Base-by-base conservation (phyloP, 2,888 invertebrate species). In the Abrostola tripartita region DNA sequence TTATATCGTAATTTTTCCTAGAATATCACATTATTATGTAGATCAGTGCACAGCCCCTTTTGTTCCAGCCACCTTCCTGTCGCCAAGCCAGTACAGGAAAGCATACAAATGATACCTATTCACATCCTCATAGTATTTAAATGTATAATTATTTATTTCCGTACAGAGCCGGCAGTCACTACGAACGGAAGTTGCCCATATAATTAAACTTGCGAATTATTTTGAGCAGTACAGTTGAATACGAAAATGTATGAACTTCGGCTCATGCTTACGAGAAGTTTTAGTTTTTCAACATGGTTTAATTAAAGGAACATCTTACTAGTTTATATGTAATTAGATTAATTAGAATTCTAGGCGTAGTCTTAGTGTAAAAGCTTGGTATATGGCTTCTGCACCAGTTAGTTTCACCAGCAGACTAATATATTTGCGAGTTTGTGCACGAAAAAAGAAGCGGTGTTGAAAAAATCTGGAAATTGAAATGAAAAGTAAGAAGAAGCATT, bases 121-220 rank as follows among this genome's bases (percentile, higher is more conserved):
- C 65, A 54, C 36, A 44, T 61, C 60, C 60, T 37, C 37, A 14
- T 47, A 52, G n/a, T 74, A 74, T 72, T 72, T 69, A 72, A 72
- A 69, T 72, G 71, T 36, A 72, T 69, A 74, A 65, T 69, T 65
- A 74, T 72, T 72, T 61, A 51, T 69, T 74, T 69, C 69, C 64
- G 74, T 57, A 64, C 58, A 74, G 60, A 74, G 69, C 65, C 69
- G 52, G 61, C 49, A 52, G 61, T 50, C 52, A 14, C 44, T 38
- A 37, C 53, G 35, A 36, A n/a, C 74, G 74, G 74, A 72, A 52
- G 65, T 61, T 35, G 55, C 53, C 24, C 54, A 63, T 68, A 71
- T 73, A 68, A 68, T 64, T 73, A 68, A 71, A 72, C 63, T 53
- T 38, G 60, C 54, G 69, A 37, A 68, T 52, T 61, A 47, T 54